Evolutionary conservation across 2,113 vertebrate genomes (phyloP).

Genomic region (Zosterops hypoxanthus): DNA sequence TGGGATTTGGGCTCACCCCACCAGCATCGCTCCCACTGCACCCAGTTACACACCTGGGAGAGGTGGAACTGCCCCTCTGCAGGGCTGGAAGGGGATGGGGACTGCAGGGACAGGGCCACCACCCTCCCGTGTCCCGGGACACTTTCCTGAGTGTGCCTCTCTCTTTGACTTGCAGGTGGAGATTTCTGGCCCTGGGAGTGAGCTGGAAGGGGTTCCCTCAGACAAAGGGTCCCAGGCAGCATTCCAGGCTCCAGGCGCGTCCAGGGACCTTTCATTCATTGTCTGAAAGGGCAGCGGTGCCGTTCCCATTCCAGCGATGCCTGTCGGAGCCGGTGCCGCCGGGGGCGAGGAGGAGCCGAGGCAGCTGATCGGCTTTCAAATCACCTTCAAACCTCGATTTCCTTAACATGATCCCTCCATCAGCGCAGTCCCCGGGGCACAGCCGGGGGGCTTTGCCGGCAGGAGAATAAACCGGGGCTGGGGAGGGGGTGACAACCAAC

Average conservation of each 20-base stretch:
- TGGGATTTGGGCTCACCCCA: not conserved
- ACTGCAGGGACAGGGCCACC: rapidly evolving
- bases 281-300: constrained; percentile 46
- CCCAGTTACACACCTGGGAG: not conserved
- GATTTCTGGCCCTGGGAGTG: constrained; percentile 50
- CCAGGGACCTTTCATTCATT: not conserved
- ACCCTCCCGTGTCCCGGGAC: rapidly evolving
- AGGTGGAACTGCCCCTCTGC: not conserved
- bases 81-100: rapidly evolving
- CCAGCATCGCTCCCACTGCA: rapidly evolving
- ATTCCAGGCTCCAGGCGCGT: not conserved
- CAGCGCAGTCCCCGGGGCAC: constrained; percentile 12
- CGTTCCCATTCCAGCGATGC: constrained; percentile 43
- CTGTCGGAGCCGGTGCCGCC: constrained; percentile 28
- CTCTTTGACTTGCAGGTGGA: constrained; percentile 74
- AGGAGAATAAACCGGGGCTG: not conserved
- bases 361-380: constrained; percentile 80
- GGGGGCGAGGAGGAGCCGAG: constrained; percentile 60
- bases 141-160: not conserved
- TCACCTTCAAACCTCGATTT: constrained; percentile 61
- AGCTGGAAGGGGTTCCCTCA: constrained; percentile 45
- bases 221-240: constrained; percentile 62
- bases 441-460: constrained; percentile 22
- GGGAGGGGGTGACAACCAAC: not conserved
- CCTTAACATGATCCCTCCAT: constrained; percentile 61